These are phyloP conservation scores for Bruchidius siliquastri DNA, from an alignment of 2,888 invertebrate species.

Conservation along the genomic window DNA sequence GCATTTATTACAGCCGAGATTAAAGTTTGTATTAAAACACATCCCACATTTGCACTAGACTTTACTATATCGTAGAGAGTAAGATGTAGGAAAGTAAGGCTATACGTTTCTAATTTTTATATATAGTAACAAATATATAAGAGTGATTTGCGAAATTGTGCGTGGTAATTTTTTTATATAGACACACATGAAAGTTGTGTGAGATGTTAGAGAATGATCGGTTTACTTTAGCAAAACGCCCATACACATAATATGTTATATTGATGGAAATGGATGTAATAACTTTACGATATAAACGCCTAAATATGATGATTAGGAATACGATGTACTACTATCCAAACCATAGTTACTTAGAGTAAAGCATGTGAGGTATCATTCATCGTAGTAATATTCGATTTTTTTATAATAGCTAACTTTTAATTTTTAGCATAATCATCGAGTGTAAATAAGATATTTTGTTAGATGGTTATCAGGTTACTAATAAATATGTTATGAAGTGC, in stretches of 20 bases:
- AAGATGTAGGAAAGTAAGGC: not conserved
- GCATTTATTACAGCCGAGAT: not conserved
- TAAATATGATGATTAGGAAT: not conserved
- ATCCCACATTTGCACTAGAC: not conserved
- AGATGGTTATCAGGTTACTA: conserved; percentile 15
- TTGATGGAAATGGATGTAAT: not conserved
- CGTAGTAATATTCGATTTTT: not conserved
- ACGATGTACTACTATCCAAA: not conserved
- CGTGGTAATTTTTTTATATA: not conserved
- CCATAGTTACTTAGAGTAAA: not conserved
- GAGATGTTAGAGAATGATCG: not conserved
- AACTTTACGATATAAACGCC: not conserved
- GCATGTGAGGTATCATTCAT: not conserved
- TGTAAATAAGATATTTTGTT: conserved; percentile 17
- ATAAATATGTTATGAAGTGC: not conserved
- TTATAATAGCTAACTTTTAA: not conserved
- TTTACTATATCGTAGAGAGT: not conserved
- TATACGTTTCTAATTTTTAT: not conserved
- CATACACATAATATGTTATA: not conserved
- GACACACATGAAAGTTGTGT: not conserved
- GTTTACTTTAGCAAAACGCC: not conserved
- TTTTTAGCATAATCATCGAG: not conserved
- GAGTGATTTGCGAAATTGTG: not conserved
- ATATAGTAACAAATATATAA: not conserved
- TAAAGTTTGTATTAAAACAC: not conserved